Evolutionary conservation across 2,888 invertebrate genomes (phyloP), one percentile per base, ranked within the genome.

Genomic region (Eristalis intricaria): DNA sequence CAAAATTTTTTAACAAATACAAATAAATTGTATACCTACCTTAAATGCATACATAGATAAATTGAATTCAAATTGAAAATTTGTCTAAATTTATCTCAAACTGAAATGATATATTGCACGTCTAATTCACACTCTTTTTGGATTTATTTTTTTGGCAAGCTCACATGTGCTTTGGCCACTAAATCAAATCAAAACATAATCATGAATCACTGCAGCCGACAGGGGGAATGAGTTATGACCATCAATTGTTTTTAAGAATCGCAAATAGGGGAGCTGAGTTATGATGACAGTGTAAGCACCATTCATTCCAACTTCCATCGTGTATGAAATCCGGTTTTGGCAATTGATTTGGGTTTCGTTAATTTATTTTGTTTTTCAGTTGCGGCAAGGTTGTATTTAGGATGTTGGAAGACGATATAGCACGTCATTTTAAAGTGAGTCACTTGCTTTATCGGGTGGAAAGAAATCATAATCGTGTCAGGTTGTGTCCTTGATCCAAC

Each of bases 121-220:
- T 66, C 69, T 77, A 81, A 69, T 63, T 85, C 64, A 32, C 56
- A 61, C 56, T 50, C 76, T 81, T 65, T 64, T 70, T 29, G 35
- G 8, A 23, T 22, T 60, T 58, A 69, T 74, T 66, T 60, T n/a
- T 77, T 82, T 82, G 73, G 82, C 82, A 74, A 65, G 43, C 65
- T 61, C 82, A 78, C 82, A 86, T 86, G 85, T 86, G 85, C 78
- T 40, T 75, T 50, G 75, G 70, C 78, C 83, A 83, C 83, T 86
- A 78, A 82, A 86, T 86, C 86, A 86, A 78, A 83, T 79, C 78
- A 74, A 78, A 83, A 83, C 83, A 78, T 82, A 83, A 86, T 86
- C 86, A 83, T 86, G 83, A 86, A 79, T 83, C 86, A 86, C 78
- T 86, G 83, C 75, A 66, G 69, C 78, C 56, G 78, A 86, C 83